Evolutionary conservation across 2,888 invertebrate genomes (phyloP), one percentile per base, ranked within the genome.

Genomic region (Baronia brevicornis): DNA sequence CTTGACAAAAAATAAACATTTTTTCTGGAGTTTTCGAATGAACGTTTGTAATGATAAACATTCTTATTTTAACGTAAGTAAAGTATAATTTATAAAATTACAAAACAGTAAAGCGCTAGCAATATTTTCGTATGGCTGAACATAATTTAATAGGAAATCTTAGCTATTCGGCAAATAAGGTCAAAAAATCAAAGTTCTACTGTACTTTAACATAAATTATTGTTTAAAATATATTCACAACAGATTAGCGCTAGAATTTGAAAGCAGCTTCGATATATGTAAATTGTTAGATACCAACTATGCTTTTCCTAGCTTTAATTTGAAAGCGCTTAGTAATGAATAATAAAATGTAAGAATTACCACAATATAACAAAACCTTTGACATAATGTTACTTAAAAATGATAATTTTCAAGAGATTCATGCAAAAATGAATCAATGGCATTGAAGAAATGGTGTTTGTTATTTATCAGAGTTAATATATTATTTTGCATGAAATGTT

Each of bases 351-450:
- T 29, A 60, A 62, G 52, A 60, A 55, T 60, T 53, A 60, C 61
- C n/a, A 65, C 49, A 39, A 41, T 39, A 26, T 28, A 48, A 48
- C 43, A 33, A 44, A 43, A 43, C 41, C 36, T 36, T 39, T 20
- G 23, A 41, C 41, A 47, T 43, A 34, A 48, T 44, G 38, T 47
- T 51, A 36, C 33, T 38, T 35, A 33, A 38, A 38, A 64, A 55
- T 53, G 59, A 60, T 63, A 69, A 43, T 43, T 45, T 63, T 65
- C 56, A 66, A 73, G 61, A 77, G 73, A 74, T 78, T 62, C 82
- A 84, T 84, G 82, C 82, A 84, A 46, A 79, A 80, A 82, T 82
- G 80, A 77, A 72, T 73, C 73, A 59, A 80, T 80, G 78, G 66
- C 63, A 62, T 64, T 68, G 80, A 82, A 84, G 80, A 82, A 82